Base-by-base conservation (phyloP, 2,888 invertebrate genomes). In the Epicampocera succincta region DNA sequence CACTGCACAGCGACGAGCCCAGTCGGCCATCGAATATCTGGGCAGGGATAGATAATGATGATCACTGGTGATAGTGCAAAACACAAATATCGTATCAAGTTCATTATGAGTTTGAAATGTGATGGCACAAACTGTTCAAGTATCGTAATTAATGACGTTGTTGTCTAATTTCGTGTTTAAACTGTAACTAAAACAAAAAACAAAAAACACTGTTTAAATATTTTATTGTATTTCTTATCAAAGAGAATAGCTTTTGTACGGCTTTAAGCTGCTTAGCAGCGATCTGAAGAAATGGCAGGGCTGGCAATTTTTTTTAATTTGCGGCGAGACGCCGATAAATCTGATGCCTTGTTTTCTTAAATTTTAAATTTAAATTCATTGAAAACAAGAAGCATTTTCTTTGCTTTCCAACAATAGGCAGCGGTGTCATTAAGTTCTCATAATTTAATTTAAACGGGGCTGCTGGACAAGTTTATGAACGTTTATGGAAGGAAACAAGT, bases 1-100 rank as follows among this genome's bases (percentile, higher is more conserved):
- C 1, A 77, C 9, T 50, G n/a, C n/a, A 66, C 25, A 56, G 38
- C 38, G 2, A 2, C 29, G 54, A 21, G 61, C 3, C 33, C 12
- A 66, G 15, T 3, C 68, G 52, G 15, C 9, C 46, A 46, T 40
- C 19, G 4, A 56, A 54, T 33, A 74, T 21, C 0, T 21, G 58
- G 3, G 15, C 46, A 46, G 29, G 3, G 33, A 17, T 63, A 25
- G n/a, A 83, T 83, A 54, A 79, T 79, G 46, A 77, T 80, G 61
- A 75, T 65, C 61, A 86, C 84, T 84, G 85, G 86, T 78, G 78
- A 82, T 74, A 65, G 19, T 52, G 42, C 33, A 11, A n/a, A 65
- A 42, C 56, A 46, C 46, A 74, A 65, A 78, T 82, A 29, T 46
- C 33, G 66, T 75, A 66, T n/a, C 4, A 38, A 69, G 11, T n/a